Percentiles rank a stretch among this genome's conserved stretches.
These are phyloP conservation scores for Panthera leo DNA, from an alignment of 2,113 vertebrate genomes.

Conservation along the genomic window DNA sequence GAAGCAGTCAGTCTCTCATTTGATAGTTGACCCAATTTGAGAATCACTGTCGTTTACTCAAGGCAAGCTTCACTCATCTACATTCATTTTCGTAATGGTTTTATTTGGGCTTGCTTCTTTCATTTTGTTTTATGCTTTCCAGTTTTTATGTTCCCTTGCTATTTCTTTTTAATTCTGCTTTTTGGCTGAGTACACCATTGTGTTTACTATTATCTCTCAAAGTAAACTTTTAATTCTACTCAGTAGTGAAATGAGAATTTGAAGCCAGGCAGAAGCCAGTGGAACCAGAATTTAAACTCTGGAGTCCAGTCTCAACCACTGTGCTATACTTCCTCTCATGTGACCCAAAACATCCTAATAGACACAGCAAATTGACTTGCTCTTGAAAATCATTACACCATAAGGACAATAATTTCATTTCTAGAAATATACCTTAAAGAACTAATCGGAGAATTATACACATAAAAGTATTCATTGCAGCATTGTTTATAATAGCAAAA, in stretches of 20 bases:
- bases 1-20: background rate
- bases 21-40: background rate
- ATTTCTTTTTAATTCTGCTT: background rate
- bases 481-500: slow-evolving; percentile 20
- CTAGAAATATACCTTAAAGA: background rate
- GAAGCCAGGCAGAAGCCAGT: background rate
- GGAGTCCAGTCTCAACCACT: background rate
- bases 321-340: background rate
- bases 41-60: background rate
- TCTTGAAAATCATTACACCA: background rate
- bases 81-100: background rate
- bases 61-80: background rate
- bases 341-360: background rate
- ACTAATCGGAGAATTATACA: background rate
- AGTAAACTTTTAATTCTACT: background rate
- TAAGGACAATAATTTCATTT: background rate
- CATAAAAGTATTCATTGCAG: background rate
- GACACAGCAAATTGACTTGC: background rate
- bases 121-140: background rate
- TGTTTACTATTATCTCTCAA: background rate
- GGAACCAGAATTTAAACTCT: background rate
- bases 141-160: background rate
- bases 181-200: background rate
- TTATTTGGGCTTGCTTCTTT: background rate
- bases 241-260: background rate